Base-by-base conservation (phyloP, 2,888 invertebrate genomes). In the Ganaspis brasiliensis region DNA sequence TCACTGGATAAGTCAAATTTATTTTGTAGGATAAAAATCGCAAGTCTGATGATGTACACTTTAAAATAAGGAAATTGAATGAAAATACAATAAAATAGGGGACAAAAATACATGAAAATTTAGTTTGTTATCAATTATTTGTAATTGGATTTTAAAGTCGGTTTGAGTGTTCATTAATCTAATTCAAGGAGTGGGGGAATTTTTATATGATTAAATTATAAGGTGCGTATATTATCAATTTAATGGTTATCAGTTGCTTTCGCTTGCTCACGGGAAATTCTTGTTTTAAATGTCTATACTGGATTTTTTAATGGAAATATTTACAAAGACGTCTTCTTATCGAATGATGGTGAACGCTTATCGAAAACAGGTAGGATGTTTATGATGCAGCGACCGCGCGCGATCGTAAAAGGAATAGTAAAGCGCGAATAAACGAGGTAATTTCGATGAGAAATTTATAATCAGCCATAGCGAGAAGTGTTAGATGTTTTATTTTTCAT, bases 331-430 rank as follows among this genome's bases (percentile, higher is more conserved):
- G 63, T 63, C 40, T 35, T 63, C 37, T 40, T 63, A 40, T 63
- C 63, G 14, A 63, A 63, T 40, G 63, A 63, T 63, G 63, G 63
- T 63, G 40, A 63, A 63, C 40, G 63, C 63, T 63, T 63, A 63
- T 63, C 63, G 63, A 63, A 63, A 63, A 63, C 63, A 63, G 63
- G 63, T 63, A 63, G 40, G 40, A 24, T 63, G 63, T 63, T 63
- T 63, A 63, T 63, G 63, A 21, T 14, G 21, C 63, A 40, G 37
- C 16, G 21, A 63, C 40, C 14, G 37, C 63, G 40, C 21, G 37
- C 63, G 63, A 63, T 40, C 63, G 63, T 63, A 63, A 63, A 63
- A 63, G 63, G 63, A 63, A 40, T 63, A 63, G 40, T 63, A 63
- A 63, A 63, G 63, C 37, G 63, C 63, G 37, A 63, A 63, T 63